These are phyloP conservation scores for Muschampia plurimacula DNA, from an alignment of 2,888 invertebrate genomes.

Conservation along the genomic window DNA sequence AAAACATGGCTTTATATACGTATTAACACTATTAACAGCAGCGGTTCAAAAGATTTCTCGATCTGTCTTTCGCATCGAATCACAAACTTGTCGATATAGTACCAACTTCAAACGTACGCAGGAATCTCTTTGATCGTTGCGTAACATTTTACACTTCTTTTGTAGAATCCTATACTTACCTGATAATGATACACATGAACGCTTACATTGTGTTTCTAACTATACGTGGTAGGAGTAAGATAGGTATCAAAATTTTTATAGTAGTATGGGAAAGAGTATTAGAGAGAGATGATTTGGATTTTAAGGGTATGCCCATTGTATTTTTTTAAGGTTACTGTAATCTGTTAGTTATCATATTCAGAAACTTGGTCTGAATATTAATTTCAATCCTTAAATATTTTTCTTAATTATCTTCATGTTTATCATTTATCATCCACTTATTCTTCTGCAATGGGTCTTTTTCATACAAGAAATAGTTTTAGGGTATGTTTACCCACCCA, in stretches of 20 bases:
- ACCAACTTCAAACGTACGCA: constrained; percentile 44
- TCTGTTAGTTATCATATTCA: too few species aligned
- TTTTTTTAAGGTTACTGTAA: too few species aligned
- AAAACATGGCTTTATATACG: constrained; percentile 64
- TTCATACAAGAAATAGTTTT: too few species aligned
- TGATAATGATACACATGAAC: constrained; percentile 8
- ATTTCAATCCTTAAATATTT: too few species aligned
- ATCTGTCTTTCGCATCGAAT: constrained; percentile 45
- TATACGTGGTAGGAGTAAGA: background rate
- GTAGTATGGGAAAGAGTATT: background rate
- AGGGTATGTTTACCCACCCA: too few species aligned
- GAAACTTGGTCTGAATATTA: too few species aligned
- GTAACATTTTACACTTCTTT: constrained; percentile 24
- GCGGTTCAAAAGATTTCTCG: constrained; percentile 48
- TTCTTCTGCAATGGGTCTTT: too few species aligned
- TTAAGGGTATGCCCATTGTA: too few species aligned
- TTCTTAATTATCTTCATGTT: too few species aligned
- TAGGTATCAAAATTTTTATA: background rate
- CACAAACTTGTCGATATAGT: constrained; percentile 45
- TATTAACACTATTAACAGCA: constrained; percentile 52
- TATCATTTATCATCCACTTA: too few species aligned
- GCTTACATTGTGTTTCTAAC: background rate
- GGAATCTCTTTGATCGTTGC: constrained; percentile 36
- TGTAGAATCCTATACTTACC: constrained; percentile 27
- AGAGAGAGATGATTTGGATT: too few species aligned